phyloP scores from a whole-genome alignment of 2,797 vertebrate species.

The Babyrousa celebensis region DNA sequence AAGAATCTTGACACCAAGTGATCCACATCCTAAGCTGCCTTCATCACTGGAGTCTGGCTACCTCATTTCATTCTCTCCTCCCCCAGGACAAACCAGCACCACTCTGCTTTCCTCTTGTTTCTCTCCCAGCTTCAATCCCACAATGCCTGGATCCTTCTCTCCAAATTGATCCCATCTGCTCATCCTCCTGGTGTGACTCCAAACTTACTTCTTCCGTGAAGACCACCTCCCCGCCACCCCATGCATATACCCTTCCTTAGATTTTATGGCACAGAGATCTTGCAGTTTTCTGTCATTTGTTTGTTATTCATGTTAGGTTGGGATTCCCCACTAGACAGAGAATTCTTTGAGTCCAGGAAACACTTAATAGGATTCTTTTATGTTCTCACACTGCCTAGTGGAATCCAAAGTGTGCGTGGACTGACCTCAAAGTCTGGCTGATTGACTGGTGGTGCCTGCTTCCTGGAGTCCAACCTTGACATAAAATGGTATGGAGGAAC shows the following conservation, averaged over 20 bases:
- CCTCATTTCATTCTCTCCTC: neutral
- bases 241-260: rapidly evolving
- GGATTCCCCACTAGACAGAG: rapidly evolving
- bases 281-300: neutral
- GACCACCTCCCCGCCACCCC: rapidly evolving
- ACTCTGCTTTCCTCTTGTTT: neutral
- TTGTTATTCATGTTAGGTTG: too few species aligned
- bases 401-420: rapidly evolving
- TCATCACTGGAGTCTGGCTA: rapidly evolving
- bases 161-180: rapidly evolving
- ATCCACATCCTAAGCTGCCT: rapidly evolving
- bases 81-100: rapidly evolving
- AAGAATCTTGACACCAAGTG: rapidly evolving
- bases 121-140: rapidly evolving
- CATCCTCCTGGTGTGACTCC: too few species aligned
- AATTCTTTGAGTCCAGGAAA: neutral
- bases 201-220: neutral
- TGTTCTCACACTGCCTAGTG: rapidly evolving
- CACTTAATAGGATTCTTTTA: neutral
- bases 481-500: neutral
- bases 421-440: neutral
- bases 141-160: rapidly evolving
- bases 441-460: neutral
- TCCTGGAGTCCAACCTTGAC: neutral
- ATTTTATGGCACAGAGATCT: neutral